Evolutionary conservation across 2,113 vertebrate species (phyloP).

Genomic region (Haemorhous mexicanus): DNA sequence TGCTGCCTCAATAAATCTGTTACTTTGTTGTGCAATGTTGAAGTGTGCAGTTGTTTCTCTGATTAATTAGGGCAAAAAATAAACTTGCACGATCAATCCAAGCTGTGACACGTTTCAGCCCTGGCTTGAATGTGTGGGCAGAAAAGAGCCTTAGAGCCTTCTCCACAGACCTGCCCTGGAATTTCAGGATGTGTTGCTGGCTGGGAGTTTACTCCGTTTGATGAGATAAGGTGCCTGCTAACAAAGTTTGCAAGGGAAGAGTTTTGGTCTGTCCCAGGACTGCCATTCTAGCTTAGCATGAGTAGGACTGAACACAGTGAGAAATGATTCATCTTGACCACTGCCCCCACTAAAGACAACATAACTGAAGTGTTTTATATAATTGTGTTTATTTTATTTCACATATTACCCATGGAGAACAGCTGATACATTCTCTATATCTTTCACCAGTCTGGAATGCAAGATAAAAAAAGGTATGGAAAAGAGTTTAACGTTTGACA

Average conservation of each 20-base stretch:
- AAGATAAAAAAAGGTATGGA: slow-evolving; percentile 49
- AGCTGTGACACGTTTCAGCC: slow-evolving; percentile 56
- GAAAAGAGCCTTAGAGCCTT: background rate
- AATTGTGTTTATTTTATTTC: slow-evolving; percentile 72
- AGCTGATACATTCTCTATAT: slow-evolving; percentile 77
- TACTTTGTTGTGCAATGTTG: slow-evolving; percentile 60
- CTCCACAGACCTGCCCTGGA: background rate
- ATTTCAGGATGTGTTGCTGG: background rate
- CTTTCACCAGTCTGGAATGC: slow-evolving; percentile 75
- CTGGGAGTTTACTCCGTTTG: background rate
- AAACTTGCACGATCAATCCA: slow-evolving; percentile 47
- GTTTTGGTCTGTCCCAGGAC: background rate
- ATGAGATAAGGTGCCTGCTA: background rate
- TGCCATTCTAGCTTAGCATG: background rate
- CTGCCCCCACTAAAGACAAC: background rate
- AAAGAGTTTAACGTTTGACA: slow-evolving; percentile 73
- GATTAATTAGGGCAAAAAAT: slow-evolving; percentile 69
- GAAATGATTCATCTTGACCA: background rate
- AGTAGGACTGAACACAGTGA: background rate
- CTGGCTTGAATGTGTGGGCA: slow-evolving; percentile 13
- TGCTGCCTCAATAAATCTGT: slow-evolving; percentile 54
- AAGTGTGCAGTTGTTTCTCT: slow-evolving; percentile 58
- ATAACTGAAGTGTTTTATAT: background rate
- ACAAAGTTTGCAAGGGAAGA: background rate
- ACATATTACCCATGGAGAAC: slow-evolving; percentile 78